A percentile compares a stretch with the other conserved stretches of the same genome.
Evolutionary conservation across 2,888 invertebrate genomes (phyloP).

Genomic region (Helobdella robusta): DNA sequence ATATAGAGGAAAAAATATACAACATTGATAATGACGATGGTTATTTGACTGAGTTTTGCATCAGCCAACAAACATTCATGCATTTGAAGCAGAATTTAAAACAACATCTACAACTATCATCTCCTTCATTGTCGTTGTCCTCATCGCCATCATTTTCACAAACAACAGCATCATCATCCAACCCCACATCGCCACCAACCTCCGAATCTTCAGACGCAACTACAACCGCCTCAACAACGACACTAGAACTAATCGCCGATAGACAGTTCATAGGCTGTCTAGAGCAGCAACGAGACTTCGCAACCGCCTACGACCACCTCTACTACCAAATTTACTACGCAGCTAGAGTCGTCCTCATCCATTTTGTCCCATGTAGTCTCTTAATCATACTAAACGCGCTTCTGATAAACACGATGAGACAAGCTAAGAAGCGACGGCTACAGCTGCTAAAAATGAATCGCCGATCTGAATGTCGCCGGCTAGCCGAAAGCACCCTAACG

Average conservation of each 20-base stretch:
- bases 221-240: not conserved
- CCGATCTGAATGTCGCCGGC: slow-evolving; percentile 45
- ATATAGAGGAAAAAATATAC: too few relatives aligned
- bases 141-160: too few relatives aligned
- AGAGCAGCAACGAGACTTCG: not conserved
- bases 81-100: too few relatives aligned
- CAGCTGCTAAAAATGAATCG: slow-evolving; percentile 64
- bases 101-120: too few relatives aligned
- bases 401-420: slow-evolving; percentile 72
- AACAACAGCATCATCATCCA: too few relatives aligned
- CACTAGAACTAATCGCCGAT: too few relatives aligned
- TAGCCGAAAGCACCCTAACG: slow-evolving; percentile 47
- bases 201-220: not conserved
- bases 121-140: too few relatives aligned
- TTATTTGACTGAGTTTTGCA: too few relatives aligned
- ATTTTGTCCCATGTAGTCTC: slow-evolving; percentile 76
- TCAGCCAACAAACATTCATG: too few relatives aligned
- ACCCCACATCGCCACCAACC: slow-evolving; percentile 4
- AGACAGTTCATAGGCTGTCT: slow-evolving; percentile 12
- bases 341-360: slow-evolving; percentile 85
- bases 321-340: slow-evolving; percentile 67
- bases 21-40: too few relatives aligned
- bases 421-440: slow-evolving; percentile 69
- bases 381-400: slow-evolving; percentile 81
- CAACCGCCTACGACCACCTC: slow-evolving; percentile 32